Evolutionary conservation across 2,797 vertebrate species (phyloP).

Genomic region (Sebastolobus altivelis): DNA sequence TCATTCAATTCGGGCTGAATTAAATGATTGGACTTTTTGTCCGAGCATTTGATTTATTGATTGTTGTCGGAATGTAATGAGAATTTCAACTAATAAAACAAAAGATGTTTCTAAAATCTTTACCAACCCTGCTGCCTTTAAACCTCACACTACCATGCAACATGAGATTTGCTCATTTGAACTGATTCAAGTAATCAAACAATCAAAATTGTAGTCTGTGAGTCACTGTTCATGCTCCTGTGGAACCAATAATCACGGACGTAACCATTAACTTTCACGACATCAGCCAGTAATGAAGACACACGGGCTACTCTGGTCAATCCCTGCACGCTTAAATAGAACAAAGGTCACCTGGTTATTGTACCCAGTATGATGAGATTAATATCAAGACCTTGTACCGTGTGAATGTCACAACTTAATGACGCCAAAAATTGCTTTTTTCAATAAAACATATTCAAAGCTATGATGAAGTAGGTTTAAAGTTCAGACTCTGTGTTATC

Average conservation of each 20-base stretch:
- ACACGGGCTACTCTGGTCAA: slow-evolving; percentile 17
- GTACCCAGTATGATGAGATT: slow-evolving; percentile 31
- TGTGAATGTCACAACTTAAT: slow-evolving; percentile 28
- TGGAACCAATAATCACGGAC: slow-evolving; percentile 22
- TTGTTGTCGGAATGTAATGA: no score
- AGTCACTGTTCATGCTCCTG: neutral
- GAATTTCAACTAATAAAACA: no score
- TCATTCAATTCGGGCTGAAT: no score
- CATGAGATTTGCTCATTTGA: neutral
- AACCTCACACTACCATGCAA: neutral
- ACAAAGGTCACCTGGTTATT: slow-evolving; percentile 46
- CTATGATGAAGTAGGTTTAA: neutral
- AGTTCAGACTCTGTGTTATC: neutral
- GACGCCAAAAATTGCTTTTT: neutral
- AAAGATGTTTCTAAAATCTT: no score
- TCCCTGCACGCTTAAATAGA: slow-evolving; percentile 25
- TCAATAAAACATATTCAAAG: neutral
- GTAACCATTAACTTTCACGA: slow-evolving; percentile 24
- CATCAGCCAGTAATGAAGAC: slow-evolving; percentile 45
- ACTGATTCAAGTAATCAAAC: neutral
- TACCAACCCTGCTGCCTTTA: no score
- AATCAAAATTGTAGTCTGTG: neutral
- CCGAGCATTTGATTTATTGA: no score
- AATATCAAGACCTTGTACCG: slow-evolving; percentile 26
- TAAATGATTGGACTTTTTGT: no score